Evolutionary conservation across 2,888 invertebrate genomes (phyloP).

Genomic region (Sipunculus nudus): DNA sequence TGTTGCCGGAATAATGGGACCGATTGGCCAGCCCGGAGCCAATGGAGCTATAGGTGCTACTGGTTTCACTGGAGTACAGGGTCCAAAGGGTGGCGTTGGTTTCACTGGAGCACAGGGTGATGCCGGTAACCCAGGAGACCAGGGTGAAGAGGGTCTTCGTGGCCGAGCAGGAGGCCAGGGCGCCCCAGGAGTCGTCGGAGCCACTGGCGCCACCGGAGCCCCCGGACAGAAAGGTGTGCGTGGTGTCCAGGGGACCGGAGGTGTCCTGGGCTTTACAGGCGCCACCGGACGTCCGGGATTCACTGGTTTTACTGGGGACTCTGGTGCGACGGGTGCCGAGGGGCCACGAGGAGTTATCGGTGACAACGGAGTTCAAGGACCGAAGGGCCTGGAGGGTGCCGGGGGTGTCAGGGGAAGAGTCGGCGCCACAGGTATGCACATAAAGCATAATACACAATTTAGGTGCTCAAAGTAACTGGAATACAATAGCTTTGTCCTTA

Average conservation of each 20-base stretch:
- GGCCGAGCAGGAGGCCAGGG: constrained; percentile 1
- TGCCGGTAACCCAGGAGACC: constrained; percentile 3
- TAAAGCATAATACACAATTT: too few species aligned
- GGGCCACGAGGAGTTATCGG: constrained; percentile 5
- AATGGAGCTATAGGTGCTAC: constrained; percentile 5
- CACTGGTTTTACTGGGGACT: neutral
- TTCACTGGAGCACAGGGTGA: neutral
- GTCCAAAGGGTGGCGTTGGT: neutral
- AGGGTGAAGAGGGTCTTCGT: constrained; percentile 2
- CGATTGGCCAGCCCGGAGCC: constrained; percentile 9
- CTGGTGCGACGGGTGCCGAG: constrained; percentile 3
- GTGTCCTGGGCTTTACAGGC: constrained; percentile 3
- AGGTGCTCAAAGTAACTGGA: too few species aligned
- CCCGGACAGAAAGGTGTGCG: neutral
- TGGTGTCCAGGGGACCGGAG: constrained; percentile 5
- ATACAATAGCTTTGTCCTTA: too few species aligned
- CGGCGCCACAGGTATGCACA: constrained; percentile 6
- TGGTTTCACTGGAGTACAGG: constrained; percentile 12
- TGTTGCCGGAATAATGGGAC: constrained; percentile 18
- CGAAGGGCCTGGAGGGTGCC: neutral
- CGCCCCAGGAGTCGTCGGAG: constrained; percentile 19
- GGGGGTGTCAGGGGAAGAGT: neutral
- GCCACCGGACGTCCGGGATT: constrained; percentile 1
- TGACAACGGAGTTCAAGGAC: neutral
- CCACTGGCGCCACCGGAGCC: constrained; percentile 12